phyloP scores from a whole-genome alignment of 2,113 vertebrate genomes.

The Acrocephalus arundinaceus region DNA sequence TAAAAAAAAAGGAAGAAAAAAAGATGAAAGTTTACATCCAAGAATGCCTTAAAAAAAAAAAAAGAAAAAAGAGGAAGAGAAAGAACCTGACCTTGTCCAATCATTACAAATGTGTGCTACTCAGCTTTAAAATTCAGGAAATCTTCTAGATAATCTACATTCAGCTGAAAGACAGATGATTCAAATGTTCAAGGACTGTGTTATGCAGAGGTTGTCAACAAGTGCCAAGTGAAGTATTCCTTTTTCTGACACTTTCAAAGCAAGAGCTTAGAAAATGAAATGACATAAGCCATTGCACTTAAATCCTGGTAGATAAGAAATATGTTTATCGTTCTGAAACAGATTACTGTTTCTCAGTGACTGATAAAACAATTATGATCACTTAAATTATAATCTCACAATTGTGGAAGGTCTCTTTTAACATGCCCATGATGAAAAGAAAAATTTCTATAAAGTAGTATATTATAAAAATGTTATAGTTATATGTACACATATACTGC shows the following conservation, averaged over 20 bases:
- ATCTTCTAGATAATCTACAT: neutral
- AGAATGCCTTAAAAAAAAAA: fast-evolving
- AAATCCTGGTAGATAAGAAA: neutral
- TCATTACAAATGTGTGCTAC: neutral
- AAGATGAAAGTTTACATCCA: neutral
- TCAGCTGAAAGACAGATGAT: neutral
- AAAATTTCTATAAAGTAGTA: neutral
- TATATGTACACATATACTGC: neutral
- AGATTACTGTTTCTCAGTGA: neutral
- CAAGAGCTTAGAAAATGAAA: neutral
- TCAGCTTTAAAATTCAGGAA: neutral
- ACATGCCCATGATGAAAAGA: neutral
- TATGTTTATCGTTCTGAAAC: neutral
- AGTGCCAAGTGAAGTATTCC: neutral
- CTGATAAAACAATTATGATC: neutral
- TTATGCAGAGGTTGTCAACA: neutral
- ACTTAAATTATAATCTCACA: neutral
- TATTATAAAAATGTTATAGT: neutral
- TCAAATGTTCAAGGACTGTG: neutral
- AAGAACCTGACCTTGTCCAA: neutral
- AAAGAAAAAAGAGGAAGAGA: fast-evolving
- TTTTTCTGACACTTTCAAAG: neutral
- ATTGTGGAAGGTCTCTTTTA: neutral
- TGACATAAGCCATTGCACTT: neutral
- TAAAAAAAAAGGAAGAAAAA: neutral